A percentile compares a stretch with the other conserved stretches of the same genome.
These are phyloP conservation scores for Orthonevra nobilis DNA, from an alignment of 2,888 invertebrate genomes.

Conservation along the genomic window DNA sequence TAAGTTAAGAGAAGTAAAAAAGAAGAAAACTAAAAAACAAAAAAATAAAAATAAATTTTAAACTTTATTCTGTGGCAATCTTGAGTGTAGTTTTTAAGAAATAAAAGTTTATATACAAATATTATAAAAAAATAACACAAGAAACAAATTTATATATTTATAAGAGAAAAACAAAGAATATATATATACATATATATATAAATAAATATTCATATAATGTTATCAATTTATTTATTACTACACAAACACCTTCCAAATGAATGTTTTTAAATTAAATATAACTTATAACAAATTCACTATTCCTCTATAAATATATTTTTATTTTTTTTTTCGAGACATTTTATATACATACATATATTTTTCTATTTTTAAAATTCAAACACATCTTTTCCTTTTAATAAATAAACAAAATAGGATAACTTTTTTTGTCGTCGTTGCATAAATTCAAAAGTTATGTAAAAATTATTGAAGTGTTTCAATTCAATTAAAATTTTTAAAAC, in stretches of 20 bases:
- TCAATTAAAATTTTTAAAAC: too few species aligned
- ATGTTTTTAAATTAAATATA: too few species aligned
- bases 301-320: not conserved
- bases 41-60: too few species aligned
- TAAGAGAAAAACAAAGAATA: slow-evolving; percentile 41
- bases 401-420: slow-evolving; percentile 8
- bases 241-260: slow-evolving; percentile 36
- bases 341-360: slow-evolving; percentile 6
- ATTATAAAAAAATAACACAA: slow-evolving; percentile 18
- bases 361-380: slow-evolving; percentile 15
- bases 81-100: slow-evolving; percentile 69
- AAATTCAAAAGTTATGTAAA: slow-evolving; percentile 22
- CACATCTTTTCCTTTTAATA: slow-evolving; percentile 31
- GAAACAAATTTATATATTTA: slow-evolving; percentile 65
- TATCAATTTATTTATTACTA: slow-evolving; percentile 38
- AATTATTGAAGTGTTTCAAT: too few species aligned
- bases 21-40: slow-evolving; percentile 40
- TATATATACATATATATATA: slow-evolving; percentile 28
- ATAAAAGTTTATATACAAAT: slow-evolving; percentile 24
- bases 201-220: not conserved
- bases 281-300: slow-evolving; percentile 9
- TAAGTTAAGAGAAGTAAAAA: slow-evolving; percentile 7
- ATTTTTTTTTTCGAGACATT: not conserved
- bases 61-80: slow-evolving; percentile 67
- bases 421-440: slow-evolving; percentile 1